phyloP scores from a whole-genome alignment of 2,113 vertebrate genomes.

The Zosterops pallidus region DNA sequence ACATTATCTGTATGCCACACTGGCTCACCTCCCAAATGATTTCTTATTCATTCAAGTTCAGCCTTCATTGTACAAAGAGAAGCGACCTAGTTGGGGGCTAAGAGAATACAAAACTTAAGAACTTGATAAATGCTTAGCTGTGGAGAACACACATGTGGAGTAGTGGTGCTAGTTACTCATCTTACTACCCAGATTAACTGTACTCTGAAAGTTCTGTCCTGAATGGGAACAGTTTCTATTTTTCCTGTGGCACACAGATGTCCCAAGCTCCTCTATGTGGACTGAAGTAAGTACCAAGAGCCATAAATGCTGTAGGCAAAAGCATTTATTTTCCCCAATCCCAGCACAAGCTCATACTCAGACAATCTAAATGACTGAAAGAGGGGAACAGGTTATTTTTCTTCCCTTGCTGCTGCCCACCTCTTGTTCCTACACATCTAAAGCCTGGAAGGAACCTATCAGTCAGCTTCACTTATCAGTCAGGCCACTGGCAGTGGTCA shows the following conservation, averaged over 20 bases:
- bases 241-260: neutral
- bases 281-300: neutral
- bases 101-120: neutral
- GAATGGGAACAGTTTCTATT: neutral
- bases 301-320: neutral
- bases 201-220: neutral
- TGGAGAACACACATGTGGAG: neutral
- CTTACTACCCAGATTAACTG: neutral
- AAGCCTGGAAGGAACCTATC: neutral
- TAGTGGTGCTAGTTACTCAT: neutral
- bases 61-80: neutral
- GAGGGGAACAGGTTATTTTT: neutral
- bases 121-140: neutral
- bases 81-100: neutral
- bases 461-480: neutral
- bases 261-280: neutral
- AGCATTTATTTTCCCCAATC: neutral
- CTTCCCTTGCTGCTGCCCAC: neutral
- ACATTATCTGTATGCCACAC: neutral
- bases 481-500: neutral
- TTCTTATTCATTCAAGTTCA: neutral
- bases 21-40: neutral
- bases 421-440: neutral
- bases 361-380: neutral
- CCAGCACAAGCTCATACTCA: neutral